Conservation (phyloP, 2,888 invertebrate genomes). For the Troides oblongomaculatus region DNA sequence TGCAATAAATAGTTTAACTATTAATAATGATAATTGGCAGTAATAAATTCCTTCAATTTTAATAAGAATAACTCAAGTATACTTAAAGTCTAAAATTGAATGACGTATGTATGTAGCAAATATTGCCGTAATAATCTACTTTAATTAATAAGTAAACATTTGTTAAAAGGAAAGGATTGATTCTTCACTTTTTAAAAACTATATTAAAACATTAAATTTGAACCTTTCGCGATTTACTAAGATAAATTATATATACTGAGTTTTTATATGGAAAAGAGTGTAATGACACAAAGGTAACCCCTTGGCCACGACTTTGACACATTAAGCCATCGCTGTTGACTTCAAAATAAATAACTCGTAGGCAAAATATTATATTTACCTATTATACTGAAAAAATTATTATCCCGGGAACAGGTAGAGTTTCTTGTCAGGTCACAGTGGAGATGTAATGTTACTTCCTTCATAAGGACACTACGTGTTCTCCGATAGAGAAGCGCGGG, state of each 20-base stretch:
- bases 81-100: no score
- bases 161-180: no score
- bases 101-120: no score
- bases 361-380: slow-evolving; percentile 40
- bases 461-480: slow-evolving; percentile 64
- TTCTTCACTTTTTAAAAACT: no score
- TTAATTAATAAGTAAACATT: no score
- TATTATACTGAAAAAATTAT: slow-evolving; percentile 70
- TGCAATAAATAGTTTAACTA: not conserved
- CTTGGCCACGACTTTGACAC: not conserved
- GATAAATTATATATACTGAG: no score
- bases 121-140: no score
- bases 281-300: not conserved
- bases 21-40: not conserved
- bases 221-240: no score
- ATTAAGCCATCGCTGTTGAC: not conserved
- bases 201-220: no score
- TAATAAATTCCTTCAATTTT: not conserved
- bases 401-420: slow-evolving; percentile 59
- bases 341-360: not conserved
- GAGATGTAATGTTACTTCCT: slow-evolving; percentile 57
- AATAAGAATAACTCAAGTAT: not conserved
- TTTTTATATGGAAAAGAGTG: not conserved
- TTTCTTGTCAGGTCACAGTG: slow-evolving; percentile 51
- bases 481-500: slow-evolving; percentile 42